Base-by-base conservation (phyloP, 2,888 invertebrate species). In the Agrochola circellaris region DNA sequence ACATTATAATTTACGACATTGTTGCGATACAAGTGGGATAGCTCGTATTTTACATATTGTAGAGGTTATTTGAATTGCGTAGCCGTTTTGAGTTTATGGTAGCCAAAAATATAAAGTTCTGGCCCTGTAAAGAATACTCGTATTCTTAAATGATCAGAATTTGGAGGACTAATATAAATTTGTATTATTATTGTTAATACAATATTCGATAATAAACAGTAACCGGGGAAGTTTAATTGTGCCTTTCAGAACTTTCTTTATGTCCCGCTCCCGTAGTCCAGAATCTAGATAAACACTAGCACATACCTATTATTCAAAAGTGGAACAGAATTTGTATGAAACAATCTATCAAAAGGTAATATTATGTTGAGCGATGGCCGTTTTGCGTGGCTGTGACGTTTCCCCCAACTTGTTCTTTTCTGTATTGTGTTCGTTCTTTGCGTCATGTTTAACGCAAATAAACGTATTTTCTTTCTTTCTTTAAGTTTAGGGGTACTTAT, bases 11-110 rank as follows among this genome's bases (percentile, higher is more conserved):
- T 82, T 73, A 73, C 65, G 68, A 68, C 26, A 11, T n/a, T 62
- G n/a, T 26, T 20, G 45, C 48, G 54, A 72, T 82, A 42, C 51
- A 81, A 67, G 48, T 82, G 77, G 71, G 67, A 81, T 81, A 62
- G 82, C 82, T 77, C 56, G 56, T 38, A 80, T 66, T 80, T 79
- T 61, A 66, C 60, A 73, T 79, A 66, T 2, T 61, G 54, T 38
- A 15, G 58, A 79, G 78, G 73, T 80, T 80, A 61, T 56, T 80
- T 48, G 15, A 30, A 56, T 60, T 60, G 78, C 65, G 73, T 79
- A 26, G 54, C 34, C 58, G 48, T 65, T 68, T 61, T 45, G 60
- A 61, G n/a, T 61, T 4, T 71, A 30, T 70, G 17, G 38, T 64
- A 38, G 23, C 7, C 1, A 60, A 60, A 58, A 73, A 65, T 60